Evolutionary conservation across 2,113 vertebrate genomes (phyloP).

Genomic region (Dicaeum eximium): DNA sequence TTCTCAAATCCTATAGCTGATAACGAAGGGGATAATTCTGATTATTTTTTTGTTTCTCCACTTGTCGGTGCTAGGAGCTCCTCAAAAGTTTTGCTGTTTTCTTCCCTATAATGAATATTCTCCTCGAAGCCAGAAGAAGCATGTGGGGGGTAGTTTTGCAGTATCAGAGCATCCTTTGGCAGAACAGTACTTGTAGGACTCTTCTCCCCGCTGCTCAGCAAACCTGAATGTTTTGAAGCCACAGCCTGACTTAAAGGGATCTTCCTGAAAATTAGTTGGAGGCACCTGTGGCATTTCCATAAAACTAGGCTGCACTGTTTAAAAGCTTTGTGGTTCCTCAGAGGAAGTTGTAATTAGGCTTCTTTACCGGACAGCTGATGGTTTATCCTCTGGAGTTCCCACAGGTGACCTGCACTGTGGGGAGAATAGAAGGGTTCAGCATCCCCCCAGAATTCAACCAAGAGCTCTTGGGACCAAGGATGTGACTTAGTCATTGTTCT

Average conservation of each 20-base stretch:
- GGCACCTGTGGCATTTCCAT: neutral
- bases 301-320: neutral
- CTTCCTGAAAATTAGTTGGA: neutral
- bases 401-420: neutral
- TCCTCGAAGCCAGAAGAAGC: neutral
- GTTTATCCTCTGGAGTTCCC: neutral
- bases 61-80: neutral
- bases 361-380: neutral
- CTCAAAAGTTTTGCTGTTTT: neutral
- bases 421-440: neutral
- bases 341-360: neutral
- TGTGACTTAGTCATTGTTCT: neutral
- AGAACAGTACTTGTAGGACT: neutral
- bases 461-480: neutral
- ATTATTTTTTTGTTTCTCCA: neutral
- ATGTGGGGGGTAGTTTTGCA: accelerated
- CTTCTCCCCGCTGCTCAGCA: neutral
- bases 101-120: accelerated
- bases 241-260: neutral
- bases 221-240: neutral
- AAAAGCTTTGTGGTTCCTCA: neutral
- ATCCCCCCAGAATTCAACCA: neutral
- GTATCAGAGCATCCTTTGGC: neutral
- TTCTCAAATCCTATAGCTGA: neutral
- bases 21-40: neutral